Base-by-base conservation (phyloP, 2,113 vertebrate species). In the Chitala chitala region DNA sequence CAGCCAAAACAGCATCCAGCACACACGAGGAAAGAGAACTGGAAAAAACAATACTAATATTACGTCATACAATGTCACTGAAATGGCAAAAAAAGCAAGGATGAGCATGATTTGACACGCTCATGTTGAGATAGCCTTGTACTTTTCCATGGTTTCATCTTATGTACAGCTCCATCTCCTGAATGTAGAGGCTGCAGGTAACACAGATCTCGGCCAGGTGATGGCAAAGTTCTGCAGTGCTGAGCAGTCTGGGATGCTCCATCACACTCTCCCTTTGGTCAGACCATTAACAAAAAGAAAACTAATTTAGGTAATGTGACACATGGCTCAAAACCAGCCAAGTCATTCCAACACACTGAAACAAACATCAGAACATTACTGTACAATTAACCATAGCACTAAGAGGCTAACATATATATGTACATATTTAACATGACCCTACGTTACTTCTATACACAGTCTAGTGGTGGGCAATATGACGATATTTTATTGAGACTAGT, bases 141-240 rank as follows among this genome's bases (percentile, higher is more conserved):
- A 98, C 97, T 94, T 94, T 96, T 81, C 94, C 93, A 20, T 95
- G 96, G 85, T 98, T 95, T 87, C 96, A 94, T 53, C 83, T 92
- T 84, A 98, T 98, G 90, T 96, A 98, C 85, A 94, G 94, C 78
- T 98, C 88, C 89, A 92, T 91, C 84, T 99, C 97, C 87, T 94
- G 94, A 79, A 96, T 87, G 82, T 94, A 95, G 72, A 96, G 89
- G 78, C 91, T 92, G 85, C 92, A 96, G 86, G 93, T 95, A 89
- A 97, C 86, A 89, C 94, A 99, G 88, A 94, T 94, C 87, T 98
- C 97, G 33, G 96, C 96, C 81, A 99, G 90, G 85, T 93, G 96
- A 84, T 94, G 93, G 86, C 95, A 97, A 77, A 99, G 92, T 84
- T 99, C 96, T 2, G 92, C 91, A 71, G 98, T 83, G 69, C 94